These are phyloP conservation scores for Abscondita cerata DNA, from an alignment of 2,888 invertebrate genomes.

Conservation along the genomic window DNA sequence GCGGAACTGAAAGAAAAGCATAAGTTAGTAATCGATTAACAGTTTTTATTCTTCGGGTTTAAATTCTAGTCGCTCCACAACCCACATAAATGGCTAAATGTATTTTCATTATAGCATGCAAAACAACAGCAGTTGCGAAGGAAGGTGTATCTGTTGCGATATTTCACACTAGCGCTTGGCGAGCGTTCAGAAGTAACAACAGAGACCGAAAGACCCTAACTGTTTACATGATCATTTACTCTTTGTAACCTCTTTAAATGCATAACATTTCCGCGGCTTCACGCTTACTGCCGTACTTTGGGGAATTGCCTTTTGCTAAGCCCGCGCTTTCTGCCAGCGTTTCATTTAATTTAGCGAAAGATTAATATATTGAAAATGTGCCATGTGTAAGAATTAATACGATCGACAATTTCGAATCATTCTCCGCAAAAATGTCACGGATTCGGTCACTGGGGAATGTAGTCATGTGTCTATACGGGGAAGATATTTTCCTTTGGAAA, in stretches of 20 bases:
- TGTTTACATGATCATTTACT: constrained; percentile 57
- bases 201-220: constrained; percentile 46
- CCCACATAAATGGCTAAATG: constrained; percentile 50
- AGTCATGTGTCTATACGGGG: constrained; percentile 32
- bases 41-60: constrained; percentile 27
- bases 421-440: constrained; percentile 29
- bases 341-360: constrained; percentile 24
- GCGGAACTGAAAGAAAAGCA: constrained; percentile 73
- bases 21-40: constrained; percentile 37
- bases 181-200: constrained; percentile 44
- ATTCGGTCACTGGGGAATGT: constrained; percentile 17
- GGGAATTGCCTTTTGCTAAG: constrained; percentile 49
- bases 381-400: constrained; percentile 26
- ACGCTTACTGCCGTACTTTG: constrained; percentile 49
- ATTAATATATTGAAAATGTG: constrained; percentile 28
- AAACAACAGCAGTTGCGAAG: constrained; percentile 51
- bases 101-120: constrained; percentile 58
- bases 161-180: constrained; percentile 48
- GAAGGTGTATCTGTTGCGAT: constrained; percentile 47
- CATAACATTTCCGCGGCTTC: constrained; percentile 53
- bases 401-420: constrained; percentile 18
- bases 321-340: constrained; percentile 4
- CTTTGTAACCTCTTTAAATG: constrained; percentile 57
- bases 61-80: constrained; percentile 30
- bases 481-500: constrained; percentile 38